Conservation (phyloP, 2,797 vertebrate species). For the Hipposideros larvatus region DNA sequence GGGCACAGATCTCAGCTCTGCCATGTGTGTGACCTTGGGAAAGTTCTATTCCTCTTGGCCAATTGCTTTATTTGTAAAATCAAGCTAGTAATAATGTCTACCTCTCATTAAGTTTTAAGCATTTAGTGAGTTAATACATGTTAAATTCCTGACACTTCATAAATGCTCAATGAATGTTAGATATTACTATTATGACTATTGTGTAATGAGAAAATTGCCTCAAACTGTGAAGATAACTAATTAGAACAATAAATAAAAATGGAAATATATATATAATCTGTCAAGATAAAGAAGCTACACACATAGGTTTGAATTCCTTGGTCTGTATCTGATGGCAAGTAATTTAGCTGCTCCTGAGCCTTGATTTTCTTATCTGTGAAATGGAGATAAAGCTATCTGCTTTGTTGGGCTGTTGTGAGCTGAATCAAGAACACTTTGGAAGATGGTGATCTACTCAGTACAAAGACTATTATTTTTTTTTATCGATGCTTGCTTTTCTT, state of each 20-base stretch:
- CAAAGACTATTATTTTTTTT: conserved; percentile 44
- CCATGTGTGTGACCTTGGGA: not conserved
- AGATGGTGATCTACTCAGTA: not conserved
- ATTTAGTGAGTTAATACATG: not conserved
- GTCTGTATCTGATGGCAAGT: not conserved
- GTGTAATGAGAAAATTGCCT: not conserved
- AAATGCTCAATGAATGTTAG: not conserved
- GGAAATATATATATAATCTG: not conserved
- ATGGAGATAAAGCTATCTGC: not conserved
- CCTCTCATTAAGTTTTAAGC: not conserved
- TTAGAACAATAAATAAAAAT: not conserved
- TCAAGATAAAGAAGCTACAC: not conserved
- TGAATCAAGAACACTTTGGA: conserved; percentile 26
- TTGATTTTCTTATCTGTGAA: conserved; percentile 19
- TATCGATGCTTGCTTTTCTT: conserved; percentile 55
- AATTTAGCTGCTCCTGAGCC: not conserved
- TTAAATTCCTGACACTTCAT: not conserved
- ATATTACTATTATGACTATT: not conserved
- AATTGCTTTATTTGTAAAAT: conserved; percentile 17
- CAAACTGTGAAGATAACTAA: conserved; percentile 19
- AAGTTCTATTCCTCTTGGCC: not conserved
- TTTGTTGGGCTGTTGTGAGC: not conserved
- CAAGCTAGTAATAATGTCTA: not conserved
- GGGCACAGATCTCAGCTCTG: not conserved
- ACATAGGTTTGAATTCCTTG: not conserved